A percentile compares a stretch with the other conserved stretches of the same genome.
Evolutionary conservation across 2,797 vertebrate species (phyloP).

Genomic region (Etheostoma perlongum): DNA sequence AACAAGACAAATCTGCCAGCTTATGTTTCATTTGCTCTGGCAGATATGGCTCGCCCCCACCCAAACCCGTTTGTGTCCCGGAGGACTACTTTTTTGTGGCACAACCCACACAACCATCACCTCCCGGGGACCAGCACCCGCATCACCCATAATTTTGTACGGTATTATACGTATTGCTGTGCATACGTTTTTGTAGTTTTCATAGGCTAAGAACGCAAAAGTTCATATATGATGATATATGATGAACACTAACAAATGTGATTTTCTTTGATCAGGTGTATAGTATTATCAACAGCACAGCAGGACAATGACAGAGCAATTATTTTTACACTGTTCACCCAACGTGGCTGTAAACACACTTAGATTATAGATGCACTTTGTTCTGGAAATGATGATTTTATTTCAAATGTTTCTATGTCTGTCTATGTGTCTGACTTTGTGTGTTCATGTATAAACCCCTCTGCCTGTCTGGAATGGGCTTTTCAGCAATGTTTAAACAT

Average conservation of each 20-base stretch:
- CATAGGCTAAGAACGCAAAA: no score
- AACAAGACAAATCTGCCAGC: no score
- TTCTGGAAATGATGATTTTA: not conserved
- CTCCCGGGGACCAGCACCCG: no score
- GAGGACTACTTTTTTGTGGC: no score
- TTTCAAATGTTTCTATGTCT: conserved; percentile 7
- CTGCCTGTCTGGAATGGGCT: conserved; percentile 33
- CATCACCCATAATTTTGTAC: no score
- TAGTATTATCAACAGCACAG: not conserved
- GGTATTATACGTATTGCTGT: no score
- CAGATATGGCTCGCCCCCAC: no score
- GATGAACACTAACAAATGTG: not conserved
- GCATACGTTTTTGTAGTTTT: no score
- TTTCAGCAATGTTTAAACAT: conserved; percentile 41
- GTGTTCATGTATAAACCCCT: conserved; percentile 36
- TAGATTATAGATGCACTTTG: not conserved
- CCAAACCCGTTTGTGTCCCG: no score
- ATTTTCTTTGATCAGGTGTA: not conserved
- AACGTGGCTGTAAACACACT: not conserved
- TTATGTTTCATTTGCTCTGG: no score
- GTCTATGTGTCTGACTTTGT: conserved; percentile 14
- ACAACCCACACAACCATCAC: no score
- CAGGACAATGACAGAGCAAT: not conserved
- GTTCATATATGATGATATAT: no score
- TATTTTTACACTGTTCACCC: not conserved